Percentiles rank a stretch among this genome's conserved stretches.
Conservation (phyloP, 2,888 invertebrate genomes). For the Agapostemon virescens region DNA sequence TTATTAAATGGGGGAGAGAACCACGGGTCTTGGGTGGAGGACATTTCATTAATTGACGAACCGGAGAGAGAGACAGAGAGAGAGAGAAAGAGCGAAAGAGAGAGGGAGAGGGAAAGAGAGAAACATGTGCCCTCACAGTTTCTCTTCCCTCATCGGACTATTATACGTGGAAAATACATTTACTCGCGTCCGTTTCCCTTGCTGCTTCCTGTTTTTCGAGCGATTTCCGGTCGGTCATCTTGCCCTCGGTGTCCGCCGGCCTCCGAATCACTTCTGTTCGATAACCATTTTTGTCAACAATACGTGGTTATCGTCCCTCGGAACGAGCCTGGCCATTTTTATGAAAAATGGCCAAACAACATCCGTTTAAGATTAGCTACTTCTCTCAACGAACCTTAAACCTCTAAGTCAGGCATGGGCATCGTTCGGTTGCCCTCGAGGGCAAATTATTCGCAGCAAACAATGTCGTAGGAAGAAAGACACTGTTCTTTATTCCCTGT, state of each 20-base stretch:
- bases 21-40: constrained; percentile 50
- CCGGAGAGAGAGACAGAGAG: constrained; percentile 13
- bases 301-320: not conserved
- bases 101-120: constrained; percentile 28
- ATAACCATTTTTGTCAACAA: not conserved
- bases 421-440: not conserved
- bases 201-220: not conserved
- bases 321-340: not conserved
- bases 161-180: constrained; percentile 45
- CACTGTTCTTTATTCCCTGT: too few species aligned
- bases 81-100: constrained; percentile 26
- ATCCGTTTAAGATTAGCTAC: not conserved
- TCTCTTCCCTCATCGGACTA: constrained; percentile 48
- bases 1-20: constrained; percentile 50
- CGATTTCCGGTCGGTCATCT: not conserved
- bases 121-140: constrained; percentile 20
- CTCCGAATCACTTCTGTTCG: constrained; percentile 12
- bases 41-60: constrained; percentile 59
- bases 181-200: constrained; percentile 34
- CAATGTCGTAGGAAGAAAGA: not conserved
- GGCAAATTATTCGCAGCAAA: not conserved
- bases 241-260: constrained; percentile 20
- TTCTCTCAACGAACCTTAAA: not conserved
- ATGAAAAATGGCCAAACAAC: not conserved
- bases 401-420: not conserved